phyloP scores from a whole-genome alignment of 2,888 invertebrate genomes.

The Netelia virgata region DNA sequence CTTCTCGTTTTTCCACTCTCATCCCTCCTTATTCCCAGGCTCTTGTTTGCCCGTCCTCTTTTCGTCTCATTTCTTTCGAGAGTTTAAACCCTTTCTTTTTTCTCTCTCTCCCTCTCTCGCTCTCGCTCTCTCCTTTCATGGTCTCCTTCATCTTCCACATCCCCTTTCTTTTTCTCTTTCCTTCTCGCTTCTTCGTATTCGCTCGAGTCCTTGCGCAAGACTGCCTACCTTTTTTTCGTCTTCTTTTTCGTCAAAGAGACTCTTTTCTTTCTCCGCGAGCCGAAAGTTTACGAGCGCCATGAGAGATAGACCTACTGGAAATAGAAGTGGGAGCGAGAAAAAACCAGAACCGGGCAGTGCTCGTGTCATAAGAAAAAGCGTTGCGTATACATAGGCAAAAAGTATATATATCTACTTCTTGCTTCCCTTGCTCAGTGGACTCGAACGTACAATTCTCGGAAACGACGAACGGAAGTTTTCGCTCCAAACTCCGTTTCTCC shows the following conservation, averaged over 20 bases:
- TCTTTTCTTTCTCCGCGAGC: slow-evolving; percentile 51
- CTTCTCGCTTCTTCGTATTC: slow-evolving; percentile 51
- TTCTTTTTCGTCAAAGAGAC: slow-evolving; percentile 42
- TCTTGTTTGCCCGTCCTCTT: slow-evolving; percentile 41
- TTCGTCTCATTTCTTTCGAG: slow-evolving; percentile 44
- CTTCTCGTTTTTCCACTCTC: slow-evolving; percentile 59
- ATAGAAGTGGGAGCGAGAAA: slow-evolving; percentile 52
- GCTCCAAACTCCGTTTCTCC: slow-evolving; percentile 33
- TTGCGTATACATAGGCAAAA: not conserved
- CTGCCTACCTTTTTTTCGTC: slow-evolving; percentile 15
- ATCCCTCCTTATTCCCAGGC: slow-evolving; percentile 36
- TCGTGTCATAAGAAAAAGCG: not conserved
- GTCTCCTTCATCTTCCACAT: not conserved
- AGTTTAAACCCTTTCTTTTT: slow-evolving; percentile 26
- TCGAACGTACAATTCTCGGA: slow-evolving; percentile 67
- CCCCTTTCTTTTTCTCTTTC: slow-evolving; percentile 26
- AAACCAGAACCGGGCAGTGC: slow-evolving; percentile 41
- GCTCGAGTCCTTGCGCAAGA: slow-evolving; percentile 23
- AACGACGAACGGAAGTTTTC: slow-evolving; percentile 69
- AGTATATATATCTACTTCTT: slow-evolving; percentile 10
- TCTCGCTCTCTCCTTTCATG: not conserved
- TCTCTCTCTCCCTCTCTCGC: slow-evolving; percentile 23
- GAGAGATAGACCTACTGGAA: slow-evolving; percentile 40
- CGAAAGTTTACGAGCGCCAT: slow-evolving; percentile 64
- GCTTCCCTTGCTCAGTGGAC: slow-evolving; percentile 54